A percentile compares a stretch with the other conserved stretches of the same genome.
Evolutionary conservation across 2,797 vertebrate genomes (phyloP).

Genomic region (Orientallactaga sibirica): DNA sequence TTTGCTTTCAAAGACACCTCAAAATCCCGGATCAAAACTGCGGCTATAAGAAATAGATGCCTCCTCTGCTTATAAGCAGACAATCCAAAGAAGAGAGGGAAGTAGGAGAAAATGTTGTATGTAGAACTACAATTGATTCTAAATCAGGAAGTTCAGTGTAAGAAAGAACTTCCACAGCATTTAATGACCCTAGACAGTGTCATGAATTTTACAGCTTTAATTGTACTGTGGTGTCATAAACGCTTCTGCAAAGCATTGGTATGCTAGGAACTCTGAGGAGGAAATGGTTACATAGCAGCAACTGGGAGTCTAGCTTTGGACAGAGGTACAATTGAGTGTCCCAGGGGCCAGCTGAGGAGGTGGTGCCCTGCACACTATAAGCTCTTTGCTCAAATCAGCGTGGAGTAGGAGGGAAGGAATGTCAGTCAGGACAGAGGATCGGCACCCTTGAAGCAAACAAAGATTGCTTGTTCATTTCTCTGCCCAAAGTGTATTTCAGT

Average conservation of each 20-base stretch:
- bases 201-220: background rate
- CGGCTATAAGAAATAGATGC: background rate
- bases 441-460: background rate
- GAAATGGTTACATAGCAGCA: background rate
- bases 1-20: too few species aligned
- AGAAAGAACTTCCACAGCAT: background rate
- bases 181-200: background rate
- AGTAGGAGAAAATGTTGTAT: background rate
- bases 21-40: too few species aligned
- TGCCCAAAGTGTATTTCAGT: background rate
- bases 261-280: background rate
- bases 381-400: constrained; percentile 5
- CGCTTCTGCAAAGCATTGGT: background rate
- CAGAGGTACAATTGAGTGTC: background rate
- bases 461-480: background rate
- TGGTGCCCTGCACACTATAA: background rate
- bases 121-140: background rate
- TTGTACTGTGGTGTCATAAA: background rate
- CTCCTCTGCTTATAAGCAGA: background rate
- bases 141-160: background rate
- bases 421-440: background rate
- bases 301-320: background rate
- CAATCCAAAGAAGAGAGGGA: background rate
- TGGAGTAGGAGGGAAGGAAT: constrained; percentile 10
- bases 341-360: background rate